Percentiles rank a stretch among this genome's conserved stretches.
Evolutionary conservation across 2,113 vertebrate genomes (phyloP).

Genomic region (Trachemys scripta): DNA sequence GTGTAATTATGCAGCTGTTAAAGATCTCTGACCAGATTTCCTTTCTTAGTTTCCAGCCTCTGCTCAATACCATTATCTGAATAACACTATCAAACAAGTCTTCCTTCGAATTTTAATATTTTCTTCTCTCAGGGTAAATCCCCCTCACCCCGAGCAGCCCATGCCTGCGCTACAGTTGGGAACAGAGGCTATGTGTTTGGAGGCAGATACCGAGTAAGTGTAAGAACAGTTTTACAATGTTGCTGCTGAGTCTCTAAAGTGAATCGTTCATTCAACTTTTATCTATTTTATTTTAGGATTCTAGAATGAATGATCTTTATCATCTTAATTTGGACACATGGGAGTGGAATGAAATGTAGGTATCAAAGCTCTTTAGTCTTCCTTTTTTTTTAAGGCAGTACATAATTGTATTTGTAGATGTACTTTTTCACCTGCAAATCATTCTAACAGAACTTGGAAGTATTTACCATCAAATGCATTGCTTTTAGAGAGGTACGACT

Average conservation of each 20-base stretch:
- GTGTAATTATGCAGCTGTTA: neutral
- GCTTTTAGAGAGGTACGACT: neutral
- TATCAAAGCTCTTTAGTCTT: neutral
- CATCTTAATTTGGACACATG: conserved; percentile 93
- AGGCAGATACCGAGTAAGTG: conserved; percentile 91
- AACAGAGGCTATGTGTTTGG: conserved; percentile 96
- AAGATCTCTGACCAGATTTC: neutral
- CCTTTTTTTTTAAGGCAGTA: neutral
- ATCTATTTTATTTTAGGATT: conserved; percentile 82
- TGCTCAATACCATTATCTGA: too few species aligned
- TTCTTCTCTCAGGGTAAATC: conserved; percentile 85
- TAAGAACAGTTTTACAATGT: fast-evolving
- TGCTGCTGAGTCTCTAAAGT: fast-evolving
- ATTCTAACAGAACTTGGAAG: neutral
- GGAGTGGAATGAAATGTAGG: conserved; percentile 96
- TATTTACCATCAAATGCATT: neutral
- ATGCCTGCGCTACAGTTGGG: conserved; percentile 92
- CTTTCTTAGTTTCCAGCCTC: neutral
- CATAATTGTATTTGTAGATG: fast-evolving
- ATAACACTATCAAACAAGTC: fast-evolving
- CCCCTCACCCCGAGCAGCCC: conserved; percentile 93
- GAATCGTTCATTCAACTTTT: fast-evolving
- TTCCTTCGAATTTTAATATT: fast-evolving
- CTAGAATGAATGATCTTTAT: conserved; percentile 94
- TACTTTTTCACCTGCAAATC: neutral